Evolutionary conservation across 2,113 vertebrate genomes (phyloP), one percentile per base, ranked within the genome.

Genomic region (Opisthocomus hoazin): DNA sequence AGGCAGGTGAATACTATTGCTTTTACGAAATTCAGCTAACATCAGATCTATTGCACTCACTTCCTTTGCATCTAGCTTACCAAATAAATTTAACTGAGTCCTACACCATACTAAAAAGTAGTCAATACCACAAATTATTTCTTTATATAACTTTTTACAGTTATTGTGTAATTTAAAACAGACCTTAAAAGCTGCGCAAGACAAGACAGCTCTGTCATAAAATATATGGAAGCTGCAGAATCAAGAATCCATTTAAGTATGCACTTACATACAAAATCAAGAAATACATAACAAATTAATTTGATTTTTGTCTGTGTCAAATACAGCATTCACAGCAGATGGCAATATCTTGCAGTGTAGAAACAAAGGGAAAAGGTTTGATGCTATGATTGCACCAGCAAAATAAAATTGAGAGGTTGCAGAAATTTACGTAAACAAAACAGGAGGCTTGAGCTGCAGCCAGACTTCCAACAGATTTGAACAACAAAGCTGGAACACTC

Each of bases 401-500:
- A 93, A 92, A 84, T 58, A 63, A 84, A 85, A 58, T 13, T 0
- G 18, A n/a, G 12, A 80, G 15, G 18, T 69, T 4, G 5, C 22
- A 70, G 11, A 27, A 90, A 81, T 56, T 78, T 32, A 48, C 0
- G 0, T 13, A 71, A 84, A 73, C 26, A 53, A 84, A 88, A 32
- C 12, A 83, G 12, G 8, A 2, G 4, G 34, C 43, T 50, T 0
- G 0, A 54, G 27, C 37, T 71, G 32, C 51, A 84, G 74, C 19
- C 48, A 79, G 58, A 51, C 12, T 87, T 79, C 37, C 15, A 64
- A 48, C 2, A 71, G 19, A 45, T 75, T 83, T 77, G 61, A 88
- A 17, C 30, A 78, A 78, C 15, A 36, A 76, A 71, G 23, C 21
- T 56, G 29, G 5, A 92, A 84, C 29, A 60, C 5, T 37, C 34